These are phyloP conservation scores for Numenius arquata DNA, from an alignment of 2,113 vertebrate genomes.

Conservation along the genomic window DNA sequence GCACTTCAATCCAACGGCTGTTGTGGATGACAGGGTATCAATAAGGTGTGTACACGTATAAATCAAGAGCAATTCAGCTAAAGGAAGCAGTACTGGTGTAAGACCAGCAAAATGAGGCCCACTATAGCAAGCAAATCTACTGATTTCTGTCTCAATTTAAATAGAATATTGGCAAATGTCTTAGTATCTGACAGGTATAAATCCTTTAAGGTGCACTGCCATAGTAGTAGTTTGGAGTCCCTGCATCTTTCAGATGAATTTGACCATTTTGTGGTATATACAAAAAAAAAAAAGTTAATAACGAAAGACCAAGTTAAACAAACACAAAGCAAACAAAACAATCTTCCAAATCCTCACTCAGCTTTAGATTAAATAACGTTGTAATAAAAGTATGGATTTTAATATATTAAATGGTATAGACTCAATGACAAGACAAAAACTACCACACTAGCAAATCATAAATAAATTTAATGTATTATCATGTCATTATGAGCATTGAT, in stretches of 20 bases:
- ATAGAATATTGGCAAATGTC: background rate
- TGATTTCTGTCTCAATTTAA: background rate
- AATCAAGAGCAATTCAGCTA: background rate
- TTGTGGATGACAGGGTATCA: background rate
- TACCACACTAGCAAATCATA: background rate
- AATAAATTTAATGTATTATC: background rate
- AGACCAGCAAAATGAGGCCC: background rate
- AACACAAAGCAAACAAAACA: background rate
- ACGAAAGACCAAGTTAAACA: background rate
- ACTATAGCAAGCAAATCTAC: background rate
- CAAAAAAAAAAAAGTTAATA: background rate
- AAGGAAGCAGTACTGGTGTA: background rate
- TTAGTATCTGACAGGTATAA: background rate
- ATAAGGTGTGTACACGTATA: fast-evolving
- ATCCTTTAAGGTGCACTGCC: background rate
- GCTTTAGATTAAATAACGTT: background rate
- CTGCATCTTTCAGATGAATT: background rate
- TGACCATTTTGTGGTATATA: background rate
- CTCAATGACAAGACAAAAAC: fast-evolving
- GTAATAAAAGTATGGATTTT: background rate
- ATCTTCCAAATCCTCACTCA: background rate
- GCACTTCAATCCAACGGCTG: background rate
- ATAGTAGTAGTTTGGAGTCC: background rate
- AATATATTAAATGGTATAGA: background rate
- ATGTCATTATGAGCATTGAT: background rate